A percentile compares a stretch with the other conserved stretches of the same genome.
Conservation (phyloP, 37 sponge, comb jelly and placozoan species). For the Hexactinellida sp. region DNA sequence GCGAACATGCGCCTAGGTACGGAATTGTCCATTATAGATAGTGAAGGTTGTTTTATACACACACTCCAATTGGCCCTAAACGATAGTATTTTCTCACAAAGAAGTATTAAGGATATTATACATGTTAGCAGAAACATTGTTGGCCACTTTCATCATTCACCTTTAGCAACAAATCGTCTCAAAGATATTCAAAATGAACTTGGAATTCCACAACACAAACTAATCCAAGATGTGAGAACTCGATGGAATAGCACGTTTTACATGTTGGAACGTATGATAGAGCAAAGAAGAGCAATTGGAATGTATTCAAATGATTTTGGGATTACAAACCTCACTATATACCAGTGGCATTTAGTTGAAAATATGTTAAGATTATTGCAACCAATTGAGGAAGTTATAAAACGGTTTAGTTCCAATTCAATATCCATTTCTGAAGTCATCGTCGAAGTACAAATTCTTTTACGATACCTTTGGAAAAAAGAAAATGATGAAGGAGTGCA, state of each 20-base stretch:
- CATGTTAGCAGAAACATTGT: conserved; percentile 28
- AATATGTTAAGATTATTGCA: background rate
- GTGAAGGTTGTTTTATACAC: conserved; percentile 33
- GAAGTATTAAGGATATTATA: conserved; percentile 21
- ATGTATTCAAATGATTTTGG: background rate
- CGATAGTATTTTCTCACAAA: conserved; percentile 30
- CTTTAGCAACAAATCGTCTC: background rate
- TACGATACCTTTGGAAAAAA: background rate
- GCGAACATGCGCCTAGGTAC: conserved; percentile 31
- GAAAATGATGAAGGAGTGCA: background rate
- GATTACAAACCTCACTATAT: background rate
- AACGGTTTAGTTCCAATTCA: background rate
- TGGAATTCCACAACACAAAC: background rate
- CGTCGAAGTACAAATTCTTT: background rate
- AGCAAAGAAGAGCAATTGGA: background rate
- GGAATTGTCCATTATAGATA: background rate
- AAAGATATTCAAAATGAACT: background rate
- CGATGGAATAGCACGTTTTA: background rate
- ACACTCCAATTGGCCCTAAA: conserved; percentile 30
- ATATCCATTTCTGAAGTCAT: background rate
- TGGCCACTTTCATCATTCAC: conserved; percentile 28
- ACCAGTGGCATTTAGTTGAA: background rate
- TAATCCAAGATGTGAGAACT: background rate
- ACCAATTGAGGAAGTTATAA: background rate
- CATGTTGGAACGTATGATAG: background rate